Percentiles rank a stretch among this genome's conserved stretches.
Evolutionary conservation across 2,113 vertebrate species (phyloP).

Genomic region (Amblyornis subalaris): DNA sequence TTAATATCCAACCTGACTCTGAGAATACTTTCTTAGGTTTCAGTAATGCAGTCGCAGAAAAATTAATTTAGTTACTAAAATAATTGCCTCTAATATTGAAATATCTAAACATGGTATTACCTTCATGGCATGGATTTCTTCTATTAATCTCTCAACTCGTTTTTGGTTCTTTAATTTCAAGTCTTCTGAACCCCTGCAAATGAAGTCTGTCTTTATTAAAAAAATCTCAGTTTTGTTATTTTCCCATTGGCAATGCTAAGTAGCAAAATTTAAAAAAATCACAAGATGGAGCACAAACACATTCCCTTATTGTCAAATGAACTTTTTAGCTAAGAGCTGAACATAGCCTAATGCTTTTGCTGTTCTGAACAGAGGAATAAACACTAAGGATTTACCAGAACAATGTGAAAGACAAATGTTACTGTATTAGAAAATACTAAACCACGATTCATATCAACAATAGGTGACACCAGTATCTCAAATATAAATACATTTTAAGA

Average conservation of each 20-base stretch:
- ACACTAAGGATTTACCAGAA: neutral
- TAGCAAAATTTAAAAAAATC: neutral
- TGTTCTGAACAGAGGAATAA: neutral
- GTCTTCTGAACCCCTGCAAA: slow-evolving; percentile 77
- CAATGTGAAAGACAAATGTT: neutral
- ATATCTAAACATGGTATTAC: slow-evolving; percentile 40
- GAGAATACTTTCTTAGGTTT: neutral
- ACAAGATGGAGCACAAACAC: neutral
- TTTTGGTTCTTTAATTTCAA: slow-evolving; percentile 83
- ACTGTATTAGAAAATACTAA: neutral
- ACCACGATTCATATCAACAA: neutral
- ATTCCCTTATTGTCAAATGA: neutral
- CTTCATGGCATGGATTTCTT: slow-evolving; percentile 91
- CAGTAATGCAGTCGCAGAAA: neutral
- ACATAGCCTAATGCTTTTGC: neutral
- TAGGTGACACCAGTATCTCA: neutral
- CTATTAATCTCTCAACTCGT: slow-evolving; percentile 81
- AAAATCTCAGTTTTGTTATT: neutral
- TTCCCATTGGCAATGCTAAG: neutral
- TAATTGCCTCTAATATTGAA: neutral
- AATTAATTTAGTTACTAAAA: neutral
- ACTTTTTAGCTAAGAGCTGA: neutral
- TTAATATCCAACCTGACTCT: neutral
- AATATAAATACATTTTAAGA: neutral
- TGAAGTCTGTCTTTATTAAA: neutral